phyloP scores from a whole-genome alignment of 2,113 vertebrate species.

The Equus przewalskii region DNA sequence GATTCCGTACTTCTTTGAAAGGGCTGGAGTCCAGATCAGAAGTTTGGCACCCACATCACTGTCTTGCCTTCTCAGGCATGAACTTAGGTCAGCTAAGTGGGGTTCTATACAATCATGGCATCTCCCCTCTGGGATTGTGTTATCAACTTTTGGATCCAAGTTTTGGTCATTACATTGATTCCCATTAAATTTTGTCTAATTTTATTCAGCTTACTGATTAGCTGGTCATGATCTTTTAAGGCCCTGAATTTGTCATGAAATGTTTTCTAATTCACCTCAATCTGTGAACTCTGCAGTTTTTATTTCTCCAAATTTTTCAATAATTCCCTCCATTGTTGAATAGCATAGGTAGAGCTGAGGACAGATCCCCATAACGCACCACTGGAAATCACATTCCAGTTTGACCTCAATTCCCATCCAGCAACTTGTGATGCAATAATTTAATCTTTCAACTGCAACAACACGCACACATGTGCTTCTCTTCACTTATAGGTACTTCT shows the following conservation, averaged over 20 bases:
- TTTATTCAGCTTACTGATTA: neutral
- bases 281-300: neutral
- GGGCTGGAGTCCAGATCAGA: neutral
- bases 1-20: neutral
- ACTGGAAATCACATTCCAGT: neutral
- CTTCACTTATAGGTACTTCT: neutral
- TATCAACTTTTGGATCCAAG: neutral
- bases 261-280: neutral
- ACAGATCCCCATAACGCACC: neutral
- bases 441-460: neutral
- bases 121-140: neutral
- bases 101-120: neutral
- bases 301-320: neutral
- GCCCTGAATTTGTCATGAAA: neutral
- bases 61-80: neutral
- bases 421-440: neutral
- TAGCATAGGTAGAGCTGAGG: neutral
- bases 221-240: neutral
- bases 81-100: neutral
- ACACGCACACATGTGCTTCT: neutral
- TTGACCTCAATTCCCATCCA: neutral
- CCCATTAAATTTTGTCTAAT: neutral
- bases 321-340: neutral
- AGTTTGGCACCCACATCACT: neutral
- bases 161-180: neutral